Percentiles rank a stretch among this genome's conserved stretches.
phyloP scores from a whole-genome alignment of 2,888 invertebrate species.

The Drosophila melanocephala region DNA sequence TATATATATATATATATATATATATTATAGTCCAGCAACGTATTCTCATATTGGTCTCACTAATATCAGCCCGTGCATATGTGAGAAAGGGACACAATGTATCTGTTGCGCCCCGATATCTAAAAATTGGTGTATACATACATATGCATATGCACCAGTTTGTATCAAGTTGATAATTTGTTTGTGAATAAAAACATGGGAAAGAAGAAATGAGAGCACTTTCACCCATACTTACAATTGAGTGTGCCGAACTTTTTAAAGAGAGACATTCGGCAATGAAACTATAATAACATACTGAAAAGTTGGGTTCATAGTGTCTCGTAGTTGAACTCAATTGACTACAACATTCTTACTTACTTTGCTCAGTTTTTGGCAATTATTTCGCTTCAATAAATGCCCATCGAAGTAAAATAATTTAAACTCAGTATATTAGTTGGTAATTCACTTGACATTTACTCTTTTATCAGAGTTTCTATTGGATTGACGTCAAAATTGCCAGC shows the following conservation, averaged over 20 bases:
- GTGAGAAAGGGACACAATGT: not conserved
- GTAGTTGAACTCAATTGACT: not conserved
- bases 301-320: not conserved
- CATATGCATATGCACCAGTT: not conserved
- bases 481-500: not conserved
- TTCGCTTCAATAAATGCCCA: not conserved
- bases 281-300: not conserved
- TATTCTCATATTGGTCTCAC: too few species aligned
- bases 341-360: not conserved
- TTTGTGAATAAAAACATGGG: not conserved
- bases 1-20: too few species aligned
- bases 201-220: not conserved
- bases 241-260: not conserved
- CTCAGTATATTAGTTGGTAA: slow-evolving; percentile 15
- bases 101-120: not conserved
- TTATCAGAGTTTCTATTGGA: too few species aligned
- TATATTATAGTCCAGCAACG: not conserved
- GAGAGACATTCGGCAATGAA: not conserved
- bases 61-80: too few species aligned
- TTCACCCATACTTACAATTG: not conserved
- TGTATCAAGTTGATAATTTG: not conserved
- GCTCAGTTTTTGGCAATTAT: not conserved
- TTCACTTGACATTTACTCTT: not conserved
- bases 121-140: not conserved
- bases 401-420: not conserved